A percentile compares a stretch with the other conserved stretches of the same genome.
Evolutionary conservation across 2,797 vertebrate species (phyloP).

Genomic region (Crax fasciolata): DNA sequence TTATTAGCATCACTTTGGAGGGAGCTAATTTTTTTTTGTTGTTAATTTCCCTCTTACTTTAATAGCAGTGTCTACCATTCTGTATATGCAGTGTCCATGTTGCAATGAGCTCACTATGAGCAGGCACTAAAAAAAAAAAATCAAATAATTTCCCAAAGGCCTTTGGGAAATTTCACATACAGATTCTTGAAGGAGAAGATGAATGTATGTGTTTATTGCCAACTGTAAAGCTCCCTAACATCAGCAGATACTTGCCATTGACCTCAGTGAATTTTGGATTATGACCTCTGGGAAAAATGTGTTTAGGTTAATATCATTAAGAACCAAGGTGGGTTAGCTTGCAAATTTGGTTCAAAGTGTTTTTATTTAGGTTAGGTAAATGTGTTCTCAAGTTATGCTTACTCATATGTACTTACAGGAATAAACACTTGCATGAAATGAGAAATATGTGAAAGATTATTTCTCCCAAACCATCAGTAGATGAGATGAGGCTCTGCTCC

Average conservation of each 20-base stretch:
- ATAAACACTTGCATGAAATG: slow-evolving; percentile 24
- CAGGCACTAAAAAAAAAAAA: slow-evolving; percentile 16
- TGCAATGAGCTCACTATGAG: neutral
- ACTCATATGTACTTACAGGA: neutral
- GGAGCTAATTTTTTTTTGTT: neutral
- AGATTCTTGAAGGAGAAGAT: neutral
- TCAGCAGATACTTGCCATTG: slow-evolving; percentile 16
- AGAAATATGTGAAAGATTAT: neutral
- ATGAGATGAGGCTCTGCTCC: slow-evolving; percentile 12
- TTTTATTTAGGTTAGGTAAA: slow-evolving; percentile 59
- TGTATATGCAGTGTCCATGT: neutral
- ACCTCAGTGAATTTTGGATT: slow-evolving; percentile 23
- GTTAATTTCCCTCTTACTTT: neutral
- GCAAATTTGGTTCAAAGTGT: slow-evolving; percentile 34
- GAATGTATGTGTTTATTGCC: neutral
- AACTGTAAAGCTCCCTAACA: neutral
- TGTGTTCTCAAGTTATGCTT: neutral
- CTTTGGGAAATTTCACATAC: neutral
- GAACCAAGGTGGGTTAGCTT: neutral
- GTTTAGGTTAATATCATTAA: slow-evolving; percentile 18
- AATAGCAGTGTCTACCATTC: neutral
- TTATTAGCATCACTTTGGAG: neutral
- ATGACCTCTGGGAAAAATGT: slow-evolving; percentile 15
- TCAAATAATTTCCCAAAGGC: neutral
- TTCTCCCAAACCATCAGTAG: neutral